Conservation (phyloP, 2,113 vertebrate species). For the rabbit (Oryctolagus cuniculus) region mOryCun1.1 NC_091437.1:33621001-33621500, state of each 20-base stretch:
- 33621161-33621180: background rate
- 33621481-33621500: slow-evolving; percentile 97
- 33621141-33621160: background rate
- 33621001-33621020: background rate
- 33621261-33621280: slow-evolving; percentile 20
- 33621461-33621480: slow-evolving; percentile 98
- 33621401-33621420: slow-evolving; percentile 44
- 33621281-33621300: slow-evolving; percentile 44
- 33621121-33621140: slow-evolving; percentile 56
- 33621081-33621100: background rate
- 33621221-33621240: slow-evolving; percentile 45
- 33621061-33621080: background rate
- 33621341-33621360: slow-evolving; percentile 12
- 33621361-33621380: slow-evolving; percentile 47
- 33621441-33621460: slow-evolving; percentile 88
- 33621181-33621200: background rate
- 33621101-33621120: slow-evolving; percentile 26
- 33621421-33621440: slow-evolving; percentile 50
- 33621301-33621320: slow-evolving; percentile 30
- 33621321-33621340: background rate
- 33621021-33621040: background rate
- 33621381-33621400: slow-evolving; percentile 40
- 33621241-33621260: slow-evolving; percentile 52
- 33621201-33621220: background rate
- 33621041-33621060: background rate